These are phyloP conservation scores for Lepilemur ruficaudatus DNA, from an alignment of 2,797 vertebrate species.

Conservation along the genomic window DNA sequence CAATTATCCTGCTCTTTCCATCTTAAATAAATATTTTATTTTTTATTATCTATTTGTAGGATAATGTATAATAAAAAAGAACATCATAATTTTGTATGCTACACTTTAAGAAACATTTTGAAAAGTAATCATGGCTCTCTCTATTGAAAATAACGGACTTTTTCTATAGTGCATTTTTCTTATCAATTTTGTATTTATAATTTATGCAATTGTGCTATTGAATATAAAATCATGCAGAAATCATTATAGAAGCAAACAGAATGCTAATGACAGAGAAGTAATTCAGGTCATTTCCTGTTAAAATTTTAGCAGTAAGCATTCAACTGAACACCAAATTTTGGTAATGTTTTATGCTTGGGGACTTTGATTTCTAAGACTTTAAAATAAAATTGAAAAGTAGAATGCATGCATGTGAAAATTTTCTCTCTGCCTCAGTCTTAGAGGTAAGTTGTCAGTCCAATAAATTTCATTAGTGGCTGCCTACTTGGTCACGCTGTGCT, in stretches of 20 bases:
- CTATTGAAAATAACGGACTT: background rate
- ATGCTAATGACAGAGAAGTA: constrained; percentile 40
- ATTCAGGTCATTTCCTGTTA: constrained; percentile 49
- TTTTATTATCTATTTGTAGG: background rate
- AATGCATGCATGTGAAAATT: background rate
- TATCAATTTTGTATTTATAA: constrained; percentile 52
- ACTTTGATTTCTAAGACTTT: background rate
- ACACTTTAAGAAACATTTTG: background rate
- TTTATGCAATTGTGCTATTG: background rate
- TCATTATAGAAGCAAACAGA: constrained; percentile 36
- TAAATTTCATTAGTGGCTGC: background rate
- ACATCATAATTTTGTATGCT: background rate
- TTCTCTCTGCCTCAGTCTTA: background rate
- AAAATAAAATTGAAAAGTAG: constrained; percentile 16
- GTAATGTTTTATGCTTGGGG: background rate
- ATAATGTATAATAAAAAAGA: background rate
- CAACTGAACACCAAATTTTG: background rate
- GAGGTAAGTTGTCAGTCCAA: background rate
- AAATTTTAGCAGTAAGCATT: constrained; percentile 34
- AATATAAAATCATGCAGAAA: constrained; percentile 39
- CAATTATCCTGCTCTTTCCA: background rate
- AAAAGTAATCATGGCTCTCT: background rate
- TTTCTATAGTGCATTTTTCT: constrained; percentile 1
- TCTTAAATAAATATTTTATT: constrained; percentile 33
- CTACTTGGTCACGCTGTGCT: background rate